Evolutionary conservation across 2,888 invertebrate genomes (phyloP).

Genomic region (Drosophila mercatorum): DNA sequence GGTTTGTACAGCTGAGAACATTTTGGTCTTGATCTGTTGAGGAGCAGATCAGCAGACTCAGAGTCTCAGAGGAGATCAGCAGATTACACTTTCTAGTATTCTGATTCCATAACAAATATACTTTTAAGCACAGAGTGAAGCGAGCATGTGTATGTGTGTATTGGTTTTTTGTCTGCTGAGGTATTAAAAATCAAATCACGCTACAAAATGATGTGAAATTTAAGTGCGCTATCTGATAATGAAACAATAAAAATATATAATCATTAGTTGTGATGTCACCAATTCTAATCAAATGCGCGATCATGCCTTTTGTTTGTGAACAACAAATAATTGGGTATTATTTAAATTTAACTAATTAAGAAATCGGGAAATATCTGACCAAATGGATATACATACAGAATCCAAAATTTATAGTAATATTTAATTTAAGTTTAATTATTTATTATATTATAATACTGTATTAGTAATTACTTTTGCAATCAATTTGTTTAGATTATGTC

Average conservation of each 20-base stretch:
- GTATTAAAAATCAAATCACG: conserved; percentile 9
- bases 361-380: background rate
- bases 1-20: conserved; percentile 1
- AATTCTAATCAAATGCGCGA: background rate
- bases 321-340: background rate
- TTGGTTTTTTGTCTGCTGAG: background rate
- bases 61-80: background rate
- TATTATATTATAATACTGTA: background rate
- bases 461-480: background rate
- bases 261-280: conserved; percentile 10
- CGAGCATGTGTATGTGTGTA: background rate
- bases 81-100: background rate
- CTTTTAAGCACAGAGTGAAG: background rate
- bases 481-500: background rate
- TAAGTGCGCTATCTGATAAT: conserved; percentile 7
- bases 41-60: too few species aligned
- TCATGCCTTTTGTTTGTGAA: background rate
- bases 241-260: conserved; percentile 8
- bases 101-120: background rate
- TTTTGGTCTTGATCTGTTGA: background rate
- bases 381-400: background rate
- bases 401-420: background rate
- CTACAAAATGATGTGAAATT: conserved; percentile 7
- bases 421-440: background rate
- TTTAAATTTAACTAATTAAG: conserved; percentile 1